These are phyloP conservation scores for Eupithecia insigniata DNA, from an alignment of 2,888 invertebrate species.

Conservation along the genomic window DNA sequence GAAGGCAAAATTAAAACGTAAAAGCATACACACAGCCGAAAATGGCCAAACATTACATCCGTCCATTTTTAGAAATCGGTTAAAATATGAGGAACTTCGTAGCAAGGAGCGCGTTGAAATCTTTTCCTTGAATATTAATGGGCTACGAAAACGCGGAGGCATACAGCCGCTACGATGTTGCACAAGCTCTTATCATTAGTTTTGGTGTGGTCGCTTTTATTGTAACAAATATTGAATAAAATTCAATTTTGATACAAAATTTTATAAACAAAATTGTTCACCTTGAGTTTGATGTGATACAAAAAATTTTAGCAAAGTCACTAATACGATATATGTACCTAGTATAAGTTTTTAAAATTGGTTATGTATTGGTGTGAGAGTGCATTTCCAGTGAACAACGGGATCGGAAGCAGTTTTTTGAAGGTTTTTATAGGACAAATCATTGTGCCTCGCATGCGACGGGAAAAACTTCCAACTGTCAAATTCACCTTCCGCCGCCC, in stretches of 20 bases:
- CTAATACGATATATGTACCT: not conserved
- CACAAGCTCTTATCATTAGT: not conserved
- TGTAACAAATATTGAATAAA: too few species aligned
- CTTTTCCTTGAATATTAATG: not conserved
- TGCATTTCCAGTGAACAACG: not conserved
- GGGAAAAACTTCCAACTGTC: not conserved
- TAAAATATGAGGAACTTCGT: not conserved
- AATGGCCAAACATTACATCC: too few species aligned
- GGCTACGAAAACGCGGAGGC: not conserved
- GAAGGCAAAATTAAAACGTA: not conserved
- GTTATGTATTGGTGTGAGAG: not conserved
- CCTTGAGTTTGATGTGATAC: not conserved
- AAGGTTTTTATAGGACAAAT: not conserved
- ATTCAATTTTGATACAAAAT: too few species aligned
- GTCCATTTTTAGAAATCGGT: too few species aligned
- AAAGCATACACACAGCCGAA: too few species aligned
- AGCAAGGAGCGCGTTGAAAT: not conserved
- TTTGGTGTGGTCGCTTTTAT: not conserved
- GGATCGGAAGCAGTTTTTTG: not conserved
- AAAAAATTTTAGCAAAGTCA: not conserved
- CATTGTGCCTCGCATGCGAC: not conserved
- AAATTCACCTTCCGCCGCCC: not conserved
- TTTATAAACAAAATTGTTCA: too few species aligned
- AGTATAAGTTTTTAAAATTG: too few species aligned
- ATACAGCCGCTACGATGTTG: too few species aligned